Base-by-base conservation (phyloP, 2,888 invertebrate species). In the Scaptomyza tumidula region DNA sequence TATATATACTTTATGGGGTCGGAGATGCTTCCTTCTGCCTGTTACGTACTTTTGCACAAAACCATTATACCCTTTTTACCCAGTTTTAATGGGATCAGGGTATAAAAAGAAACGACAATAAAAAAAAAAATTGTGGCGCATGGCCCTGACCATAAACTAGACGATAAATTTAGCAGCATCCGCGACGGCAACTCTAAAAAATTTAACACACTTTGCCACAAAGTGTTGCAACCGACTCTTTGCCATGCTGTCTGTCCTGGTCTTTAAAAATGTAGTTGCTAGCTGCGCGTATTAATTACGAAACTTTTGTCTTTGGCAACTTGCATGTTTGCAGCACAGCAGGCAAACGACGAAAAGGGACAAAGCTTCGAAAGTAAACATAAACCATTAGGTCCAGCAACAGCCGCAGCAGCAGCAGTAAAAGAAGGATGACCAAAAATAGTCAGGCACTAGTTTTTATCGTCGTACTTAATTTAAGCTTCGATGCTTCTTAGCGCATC, bases 221-320 rank as follows among this genome's bases (percentile, higher is more conserved):
- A 52, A 63, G 16, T 60, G 67, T 56, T 50, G 57, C 52, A 46
- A 29, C 4, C 0, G 39, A 33, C 9, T 3, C 11, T 39, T 24
- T 14, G 27, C 11, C 37, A 7, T 13, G 3, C 24, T 45, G 46
- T 60, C 14, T 14, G 49, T 35, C n/a, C 9, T 6, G 19, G 63
- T 43, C 65, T 69, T 77, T 55, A 59, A 70, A 70, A 71, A 44
- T 52, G 66, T 59, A 63, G 49, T 49, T 53, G 45, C 46, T 62
- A 31, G 55, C 39, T 54, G 53, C 68, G 57, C 68, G 66, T 70
- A 86, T 86, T 88, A 86, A 85, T 85, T 85, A 71, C 77, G 61
- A 81, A 86, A 86, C 78, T 83, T 84, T 86, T 69, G 66, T 65
- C 58, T 60, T 60, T 31, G 62, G 69, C 55, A 70, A 72, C 64